A percentile compares a stretch with the other conserved stretches of the same genome.
These are phyloP conservation scores for Aporophyla lueneburgensis DNA, from an alignment of 2,888 invertebrate genomes.

Conservation along the genomic window DNA sequence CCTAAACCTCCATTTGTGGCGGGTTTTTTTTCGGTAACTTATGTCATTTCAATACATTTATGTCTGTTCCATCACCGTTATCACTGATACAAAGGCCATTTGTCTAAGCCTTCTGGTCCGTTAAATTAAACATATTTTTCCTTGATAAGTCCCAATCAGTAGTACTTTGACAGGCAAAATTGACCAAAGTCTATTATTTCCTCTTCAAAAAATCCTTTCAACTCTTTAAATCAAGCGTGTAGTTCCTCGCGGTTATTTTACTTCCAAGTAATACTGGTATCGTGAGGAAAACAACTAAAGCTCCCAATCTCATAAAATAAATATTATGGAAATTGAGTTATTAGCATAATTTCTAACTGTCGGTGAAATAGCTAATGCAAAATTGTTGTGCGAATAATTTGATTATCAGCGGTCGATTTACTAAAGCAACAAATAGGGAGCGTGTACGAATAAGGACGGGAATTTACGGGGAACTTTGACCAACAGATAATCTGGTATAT, in stretches of 20 bases:
- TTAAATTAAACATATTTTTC: not conserved
- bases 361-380: slow-evolving; percentile 19
- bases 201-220: not conserved
- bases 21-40: not conserved
- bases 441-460: not conserved
- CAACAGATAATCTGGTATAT: not conserved
- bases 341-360: slow-evolving; percentile 51
- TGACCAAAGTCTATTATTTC: not conserved
- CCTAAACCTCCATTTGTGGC: not conserved
- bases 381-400: slow-evolving; percentile 42
- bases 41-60: too few relatives aligned
- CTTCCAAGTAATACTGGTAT: not conserved
- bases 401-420: slow-evolving; percentile 24
- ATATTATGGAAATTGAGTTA: slow-evolving; percentile 55
- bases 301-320: slow-evolving; percentile 41
- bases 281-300: slow-evolving; percentile 40
- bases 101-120: not conserved
- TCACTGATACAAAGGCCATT: not conserved
- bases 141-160: not conserved
- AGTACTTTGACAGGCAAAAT: not conserved
- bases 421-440: slow-evolving; percentile 16
- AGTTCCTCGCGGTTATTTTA: not conserved
- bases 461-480: not conserved
- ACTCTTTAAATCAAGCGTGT: not conserved
- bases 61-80: not conserved